A percentile compares a stretch with the other conserved stretches of the same genome.
Evolutionary conservation across 2,113 vertebrate genomes (phyloP).

Genomic region (Taurulus bubalis): DNA sequence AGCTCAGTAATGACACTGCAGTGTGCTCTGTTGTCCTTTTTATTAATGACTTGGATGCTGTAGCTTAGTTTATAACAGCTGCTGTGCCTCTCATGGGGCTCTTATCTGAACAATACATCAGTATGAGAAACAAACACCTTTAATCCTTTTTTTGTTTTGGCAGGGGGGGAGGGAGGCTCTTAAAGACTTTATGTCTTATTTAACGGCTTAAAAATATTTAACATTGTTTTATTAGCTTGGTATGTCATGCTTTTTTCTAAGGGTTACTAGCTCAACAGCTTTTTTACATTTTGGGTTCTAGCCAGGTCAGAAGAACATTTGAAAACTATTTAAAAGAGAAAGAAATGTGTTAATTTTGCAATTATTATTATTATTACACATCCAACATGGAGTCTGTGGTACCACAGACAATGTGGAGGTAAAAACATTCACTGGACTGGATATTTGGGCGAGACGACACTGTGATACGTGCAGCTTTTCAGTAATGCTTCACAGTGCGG

Average conservation of each 20-base stretch:
- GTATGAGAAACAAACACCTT: background rate
- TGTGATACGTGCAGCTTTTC: background rate
- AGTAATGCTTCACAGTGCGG: constrained; percentile 9
- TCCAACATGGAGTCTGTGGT: background rate
- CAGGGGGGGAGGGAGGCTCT: background rate
- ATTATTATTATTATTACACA: background rate
- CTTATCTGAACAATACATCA: constrained; percentile 25
- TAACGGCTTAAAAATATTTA: background rate
- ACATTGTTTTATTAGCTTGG: background rate
- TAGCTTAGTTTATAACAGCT: constrained; percentile 17
- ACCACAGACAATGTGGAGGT: background rate
- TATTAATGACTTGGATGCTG: constrained; percentile 31
- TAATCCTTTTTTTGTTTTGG: background rate
- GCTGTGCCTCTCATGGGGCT: background rate
- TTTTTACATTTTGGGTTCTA: background rate
- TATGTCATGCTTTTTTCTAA: background rate
- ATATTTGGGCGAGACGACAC: background rate
- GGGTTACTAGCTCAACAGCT: background rate
- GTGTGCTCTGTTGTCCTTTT: background rate
- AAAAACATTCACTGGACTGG: background rate
- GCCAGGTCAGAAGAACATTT: background rate
- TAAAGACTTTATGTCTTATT: background rate
- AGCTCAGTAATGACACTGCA: constrained; percentile 39
- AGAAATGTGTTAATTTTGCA: background rate
- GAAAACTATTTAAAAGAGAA: background rate